Evolutionary conservation across 2,113 vertebrate species (phyloP), one percentile per base, ranked within the genome.

Genomic region (Tylochromis polylepis): DNA sequence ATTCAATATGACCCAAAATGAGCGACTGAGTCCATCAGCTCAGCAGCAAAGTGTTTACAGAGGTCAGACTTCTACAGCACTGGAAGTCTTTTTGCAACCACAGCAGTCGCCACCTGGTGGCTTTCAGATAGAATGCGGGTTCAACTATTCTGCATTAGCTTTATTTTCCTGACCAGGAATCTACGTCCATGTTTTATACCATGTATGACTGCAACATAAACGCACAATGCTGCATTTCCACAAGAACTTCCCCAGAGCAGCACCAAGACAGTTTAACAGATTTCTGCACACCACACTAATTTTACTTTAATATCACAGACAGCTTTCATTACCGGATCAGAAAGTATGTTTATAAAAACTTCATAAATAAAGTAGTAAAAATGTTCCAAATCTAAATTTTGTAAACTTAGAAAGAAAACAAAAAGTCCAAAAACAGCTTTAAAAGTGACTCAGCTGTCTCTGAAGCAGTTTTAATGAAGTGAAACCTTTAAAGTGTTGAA

Each of bases 361-460:
- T 14, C 34, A 34, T 2, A 34, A 34, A 34, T 34, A 6, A 34
- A 34, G 34, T 8, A 34, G 16, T 15, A 2, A 46, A 46, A 46
- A 46, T 3, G 46, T 49, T 49, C 3, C 3, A 46, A 46, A 72
- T 46, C 14, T 46, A 72, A 16, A 1, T 41, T 72, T 46, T 16
- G 20, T 65, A 1, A 27, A 27, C 38, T 43, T 72, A 46, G 46
- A 49, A 70, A 24, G 15, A 46, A 27, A 4, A 18, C 16, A 70
- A 0, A 65, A 0, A 65, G 8, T 16, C 22, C 22, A 27, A 27
- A 72, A 72, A 27, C 15, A 11, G 15, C 41, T 49, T 29, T 11
- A 46, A 27, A 24, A 5, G 2, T 12, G 4, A 14, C 43, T 46
- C 15, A 16, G 43, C 43, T 15, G 14, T 15, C 15, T 15, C 14